Evolutionary conservation across 2,888 invertebrate species (phyloP), one percentile per base, ranked within the genome.

Genomic region (Aphrophora alni): DNA sequence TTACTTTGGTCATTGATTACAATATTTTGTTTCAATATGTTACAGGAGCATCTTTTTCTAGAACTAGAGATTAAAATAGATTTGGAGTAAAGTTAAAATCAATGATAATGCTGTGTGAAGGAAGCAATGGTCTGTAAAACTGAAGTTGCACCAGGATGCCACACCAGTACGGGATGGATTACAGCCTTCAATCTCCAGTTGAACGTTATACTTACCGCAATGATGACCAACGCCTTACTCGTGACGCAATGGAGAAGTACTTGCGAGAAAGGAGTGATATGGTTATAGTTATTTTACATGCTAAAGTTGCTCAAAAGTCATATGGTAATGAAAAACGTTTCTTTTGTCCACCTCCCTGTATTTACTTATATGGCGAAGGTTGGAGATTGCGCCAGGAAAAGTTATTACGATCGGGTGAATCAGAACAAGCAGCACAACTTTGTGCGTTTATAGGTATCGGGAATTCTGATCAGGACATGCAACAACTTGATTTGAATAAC

Each of bases 321-420:
- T 99, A 99, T 88, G 99, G 99, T 84, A 99, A 99, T 88, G 99
- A 99, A 88, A 99, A 99, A 89, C 92, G 99, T 83, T 99, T 99
- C 90, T 99, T 99, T 90, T 99, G 99, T 86, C 99, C 99, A 0
- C 99, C 99, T 0, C 99, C 99, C 0, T 99, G 99, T 89, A 98
- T 99, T 87, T 99, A 99, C 89, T 90, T 99, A 84, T 96, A 96
- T 87, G 99, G 99, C n/a, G 97, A 97, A 86, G 99, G 99, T 17
- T 99, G 99, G 99, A 92, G 97, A 87, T 92, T 97, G 89, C 93
- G 98, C 82, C 95, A 97, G 86, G 98, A 98, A 88, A 95, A 97
- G 87, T 95, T 98, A 95, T 89, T 96, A 85, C 92, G 96, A 17
- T 96, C 96, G 86, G 97, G 97, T 5, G 86, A 86, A 80, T 84